Percentiles rank a stretch among this genome's conserved stretches.
Conservation (phyloP, 2,888 invertebrate genomes). For the Ametastegia equiseti region DNA sequence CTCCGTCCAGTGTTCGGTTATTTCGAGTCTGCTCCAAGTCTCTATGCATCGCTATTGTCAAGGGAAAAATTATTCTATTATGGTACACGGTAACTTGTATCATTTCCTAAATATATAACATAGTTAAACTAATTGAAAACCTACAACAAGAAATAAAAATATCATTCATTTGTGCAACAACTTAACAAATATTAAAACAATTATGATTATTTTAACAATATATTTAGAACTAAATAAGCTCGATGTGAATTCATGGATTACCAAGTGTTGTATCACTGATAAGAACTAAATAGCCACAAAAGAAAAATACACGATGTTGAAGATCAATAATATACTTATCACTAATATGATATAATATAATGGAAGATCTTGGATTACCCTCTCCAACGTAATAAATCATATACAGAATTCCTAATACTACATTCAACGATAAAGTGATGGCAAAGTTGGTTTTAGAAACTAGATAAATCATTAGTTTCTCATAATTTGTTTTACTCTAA, state of each 20-base stretch:
- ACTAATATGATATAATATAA: constrained; percentile 12
- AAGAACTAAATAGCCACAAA: constrained; percentile 11
- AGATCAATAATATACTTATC: constrained; percentile 26
- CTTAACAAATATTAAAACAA: background rate
- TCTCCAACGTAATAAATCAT: background rate
- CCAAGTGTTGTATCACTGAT: background rate
- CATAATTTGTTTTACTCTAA: no score
- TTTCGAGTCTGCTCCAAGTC: background rate
- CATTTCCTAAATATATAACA: background rate
- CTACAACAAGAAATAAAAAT: background rate
- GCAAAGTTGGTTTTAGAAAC: background rate
- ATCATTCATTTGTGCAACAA: background rate
- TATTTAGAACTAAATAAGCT: background rate
- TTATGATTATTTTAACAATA: no score
- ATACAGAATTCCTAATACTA: background rate
- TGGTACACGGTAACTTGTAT: background rate
- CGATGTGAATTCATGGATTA: background rate
- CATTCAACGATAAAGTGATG: background rate
- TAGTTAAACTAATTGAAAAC: no score
- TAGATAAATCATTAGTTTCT: no score
- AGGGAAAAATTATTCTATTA: constrained; percentile 1
- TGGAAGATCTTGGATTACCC: constrained; percentile 40
- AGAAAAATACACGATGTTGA: background rate
- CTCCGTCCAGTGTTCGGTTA: background rate
- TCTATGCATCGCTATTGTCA: constrained; percentile 22